These are phyloP conservation scores for Eupsittula cactorum DNA, from an alignment of 2,113 vertebrate genomes.

Conservation along the genomic window DNA sequence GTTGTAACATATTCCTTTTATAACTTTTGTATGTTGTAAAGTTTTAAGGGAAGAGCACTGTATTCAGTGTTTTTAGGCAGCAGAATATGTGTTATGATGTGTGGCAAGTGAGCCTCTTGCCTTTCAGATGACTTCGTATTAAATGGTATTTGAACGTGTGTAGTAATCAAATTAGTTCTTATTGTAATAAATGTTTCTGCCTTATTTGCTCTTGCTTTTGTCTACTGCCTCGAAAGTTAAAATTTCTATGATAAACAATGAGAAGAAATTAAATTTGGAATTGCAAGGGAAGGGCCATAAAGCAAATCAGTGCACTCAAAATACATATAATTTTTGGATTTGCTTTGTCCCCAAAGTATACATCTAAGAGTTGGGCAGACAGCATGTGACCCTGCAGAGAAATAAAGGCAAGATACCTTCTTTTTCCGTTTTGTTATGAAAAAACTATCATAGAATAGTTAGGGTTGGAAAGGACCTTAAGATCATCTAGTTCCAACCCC, in stretches of 20 bases:
- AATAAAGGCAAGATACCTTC: neutral
- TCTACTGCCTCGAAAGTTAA: neutral
- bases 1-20: neutral
- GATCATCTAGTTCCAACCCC: too few relatives aligned
- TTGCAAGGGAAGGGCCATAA: neutral
- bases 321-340: conserved; percentile 5
- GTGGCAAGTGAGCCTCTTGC: conserved; percentile 1
- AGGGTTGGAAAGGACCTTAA: too few relatives aligned
- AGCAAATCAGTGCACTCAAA: conserved; percentile 5
- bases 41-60: conserved; percentile 9
- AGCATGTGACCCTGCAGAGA: neutral
- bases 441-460: too few relatives aligned
- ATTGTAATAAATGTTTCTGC: neutral
- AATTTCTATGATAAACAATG: neutral
- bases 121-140: neutral
- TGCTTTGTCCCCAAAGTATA: neutral
- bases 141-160: conserved; percentile 1
- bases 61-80: neutral
- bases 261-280: neutral
- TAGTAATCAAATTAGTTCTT: conserved; percentile 19
- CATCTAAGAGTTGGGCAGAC: conserved; percentile 16
- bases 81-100: neutral
- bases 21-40: neutral
- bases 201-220: neutral
- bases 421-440: neutral